These are phyloP conservation scores for Hipposideros larvatus DNA, from an alignment of 2,797 vertebrate species.

Conservation along the genomic window DNA sequence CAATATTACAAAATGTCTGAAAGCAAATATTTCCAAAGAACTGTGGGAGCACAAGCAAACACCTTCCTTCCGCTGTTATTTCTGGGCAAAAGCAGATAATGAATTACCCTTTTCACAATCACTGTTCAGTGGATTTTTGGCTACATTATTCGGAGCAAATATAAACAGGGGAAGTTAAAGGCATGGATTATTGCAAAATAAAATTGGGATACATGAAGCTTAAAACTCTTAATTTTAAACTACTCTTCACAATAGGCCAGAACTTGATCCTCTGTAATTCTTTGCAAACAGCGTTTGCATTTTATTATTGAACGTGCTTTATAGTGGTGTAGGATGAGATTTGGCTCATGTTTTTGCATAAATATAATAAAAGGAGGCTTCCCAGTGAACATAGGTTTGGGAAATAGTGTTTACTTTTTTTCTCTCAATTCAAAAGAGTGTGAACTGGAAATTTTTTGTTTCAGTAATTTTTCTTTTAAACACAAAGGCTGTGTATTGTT, in stretches of 20 bases:
- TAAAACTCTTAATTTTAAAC: slow-evolving; percentile 85
- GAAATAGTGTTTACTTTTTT: slow-evolving; percentile 82
- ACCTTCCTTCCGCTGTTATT: slow-evolving; percentile 73
- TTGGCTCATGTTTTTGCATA: slow-evolving; percentile 81
- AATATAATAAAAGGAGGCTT: slow-evolving; percentile 83
- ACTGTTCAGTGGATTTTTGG: slow-evolving; percentile 77
- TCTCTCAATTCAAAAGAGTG: slow-evolving; percentile 75
- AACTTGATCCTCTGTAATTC: slow-evolving; percentile 82
- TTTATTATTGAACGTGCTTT: slow-evolving; percentile 81
- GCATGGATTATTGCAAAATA: slow-evolving; percentile 82
- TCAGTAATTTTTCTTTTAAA: slow-evolving; percentile 75
- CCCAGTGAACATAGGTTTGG: slow-evolving; percentile 78
- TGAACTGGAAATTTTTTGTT: slow-evolving; percentile 78
- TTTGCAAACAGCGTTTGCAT: slow-evolving; percentile 80
- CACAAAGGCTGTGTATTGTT: slow-evolving; percentile 77
- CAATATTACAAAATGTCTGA: slow-evolving; percentile 80
- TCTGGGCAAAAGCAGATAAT: slow-evolving; percentile 78
- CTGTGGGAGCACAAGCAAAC: slow-evolving; percentile 77
- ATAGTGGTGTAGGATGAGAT: slow-evolving; percentile 74
- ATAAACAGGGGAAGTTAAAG: slow-evolving; percentile 82
- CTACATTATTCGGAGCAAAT: slow-evolving; percentile 81
- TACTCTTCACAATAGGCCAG: slow-evolving; percentile 79
- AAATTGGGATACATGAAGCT: slow-evolving; percentile 83
- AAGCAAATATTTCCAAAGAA: slow-evolving; percentile 81
- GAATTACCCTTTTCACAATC: slow-evolving; percentile 80